Evolutionary conservation across 2,888 invertebrate species (phyloP), one percentile per base, ranked within the genome.

Genomic region (Mantis religiosa): DNA sequence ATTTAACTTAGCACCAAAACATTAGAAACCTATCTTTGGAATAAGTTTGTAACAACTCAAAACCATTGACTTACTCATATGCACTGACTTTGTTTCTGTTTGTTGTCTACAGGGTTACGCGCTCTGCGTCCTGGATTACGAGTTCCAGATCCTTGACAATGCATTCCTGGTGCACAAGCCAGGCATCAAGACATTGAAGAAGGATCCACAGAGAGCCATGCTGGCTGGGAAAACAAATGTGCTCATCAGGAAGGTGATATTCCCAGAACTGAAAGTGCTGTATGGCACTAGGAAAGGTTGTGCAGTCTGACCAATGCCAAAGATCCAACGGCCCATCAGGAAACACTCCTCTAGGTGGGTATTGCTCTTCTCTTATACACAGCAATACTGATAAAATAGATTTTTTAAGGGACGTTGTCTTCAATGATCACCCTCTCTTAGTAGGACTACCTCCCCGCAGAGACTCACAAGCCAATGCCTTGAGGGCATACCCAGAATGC

Each of bases 131-230:
- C 94, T 97, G 93, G 97, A 98, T 93, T 98, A 98, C 93, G 98
- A 98, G 92, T 98, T 98, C 93, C 96, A 98, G 93, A 98, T 98
- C 91, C 93, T 98, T 92, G 97, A 98, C 94, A 98, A 98, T 93
- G 98, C 97, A n/a, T 98, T 98, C 93, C 94, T 98, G 89, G 97
- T 97, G 87, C 98, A 98, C 93, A 97, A 97, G 91, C 98, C 98
- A 0, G 98, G 98, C 87, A 98, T 98, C 91, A 98, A 98, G 93
- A 94, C 96, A 88, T 96, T 96, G 93, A 96, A 96, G 92, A 97
- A 96, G 92, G 97, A 98, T 92, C 94, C 96, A 30, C 96, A 96
- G 91, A 94, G 98, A 88, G 97, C 97, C 87, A 94, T 95, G 92
- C 94, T 97, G 88, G 96, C 97, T 9, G 95, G 95, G 83, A 96